These are phyloP conservation scores for Spea multiplicata DNA, from an alignment of 2,113 vertebrate species.

Conservation along the genomic window DNA sequence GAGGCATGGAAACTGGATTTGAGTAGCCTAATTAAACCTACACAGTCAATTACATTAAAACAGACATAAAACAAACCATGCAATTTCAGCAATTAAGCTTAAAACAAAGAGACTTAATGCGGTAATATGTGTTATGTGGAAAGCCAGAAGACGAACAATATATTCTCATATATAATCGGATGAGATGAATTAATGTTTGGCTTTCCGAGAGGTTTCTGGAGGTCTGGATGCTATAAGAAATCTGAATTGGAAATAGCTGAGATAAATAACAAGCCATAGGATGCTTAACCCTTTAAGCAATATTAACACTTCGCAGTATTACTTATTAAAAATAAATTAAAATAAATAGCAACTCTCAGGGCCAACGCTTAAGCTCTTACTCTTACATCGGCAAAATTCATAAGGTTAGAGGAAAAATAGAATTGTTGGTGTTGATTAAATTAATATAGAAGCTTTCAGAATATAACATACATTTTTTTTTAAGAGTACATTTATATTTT, in stretches of 20 bases:
- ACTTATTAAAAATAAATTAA: no score
- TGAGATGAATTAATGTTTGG: not conserved
- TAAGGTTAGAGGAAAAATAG: no score
- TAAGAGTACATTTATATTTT: no score
- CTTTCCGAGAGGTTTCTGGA: not conserved
- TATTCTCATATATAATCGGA: not conserved
- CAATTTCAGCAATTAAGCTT: conserved; percentile 30
- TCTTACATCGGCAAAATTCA: no score
- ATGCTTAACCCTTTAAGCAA: no score
- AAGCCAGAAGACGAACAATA: not conserved
- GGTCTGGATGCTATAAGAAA: not conserved
- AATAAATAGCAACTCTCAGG: no score
- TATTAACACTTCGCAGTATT: no score
- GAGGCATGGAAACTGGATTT: not conserved
- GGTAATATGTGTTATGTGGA: conserved; percentile 6
- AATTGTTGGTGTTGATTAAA: no score
- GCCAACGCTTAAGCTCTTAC: no score
- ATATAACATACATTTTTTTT: no score
- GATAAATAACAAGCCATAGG: no score
- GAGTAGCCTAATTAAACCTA: conserved; percentile 34
- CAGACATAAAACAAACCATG: conserved; percentile 38
- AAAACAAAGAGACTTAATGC: conserved; percentile 37
- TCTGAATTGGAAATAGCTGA: not conserved
- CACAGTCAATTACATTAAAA: conserved; percentile 24
- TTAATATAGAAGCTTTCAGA: no score